A percentile compares a stretch with the other conserved stretches of the same genome.
Evolutionary conservation across 2,797 vertebrate genomes (phyloP).

Genomic region (Buphagus erythrorhynchus): DNA sequence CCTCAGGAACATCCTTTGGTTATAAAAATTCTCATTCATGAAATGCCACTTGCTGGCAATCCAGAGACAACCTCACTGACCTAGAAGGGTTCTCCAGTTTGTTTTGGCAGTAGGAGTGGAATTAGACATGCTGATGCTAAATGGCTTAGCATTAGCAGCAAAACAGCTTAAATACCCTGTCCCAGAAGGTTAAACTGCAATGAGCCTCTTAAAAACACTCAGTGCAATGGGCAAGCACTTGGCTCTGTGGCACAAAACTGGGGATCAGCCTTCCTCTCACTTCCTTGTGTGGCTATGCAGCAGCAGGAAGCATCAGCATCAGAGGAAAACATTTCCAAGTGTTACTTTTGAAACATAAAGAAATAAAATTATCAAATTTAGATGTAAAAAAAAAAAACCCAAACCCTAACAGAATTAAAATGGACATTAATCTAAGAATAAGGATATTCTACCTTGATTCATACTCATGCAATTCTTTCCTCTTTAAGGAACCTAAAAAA

Average conservation of each 20-base stretch:
- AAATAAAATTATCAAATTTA: background rate
- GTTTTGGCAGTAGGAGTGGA: background rate
- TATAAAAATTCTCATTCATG: background rate
- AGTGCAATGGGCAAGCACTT: background rate
- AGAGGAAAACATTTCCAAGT: background rate
- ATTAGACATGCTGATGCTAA: conserved; percentile 26
- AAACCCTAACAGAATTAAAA: background rate
- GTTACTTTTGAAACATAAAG: background rate
- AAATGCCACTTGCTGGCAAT: background rate
- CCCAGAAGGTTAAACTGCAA: conserved; percentile 35
- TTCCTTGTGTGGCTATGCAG: background rate
- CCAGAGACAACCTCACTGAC: background rate
- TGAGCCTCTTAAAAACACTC: background rate
- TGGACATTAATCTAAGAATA: background rate
- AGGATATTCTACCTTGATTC: background rate
- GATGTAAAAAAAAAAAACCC: background rate
- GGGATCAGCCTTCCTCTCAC: background rate
- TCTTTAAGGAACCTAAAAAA: background rate
- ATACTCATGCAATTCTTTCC: background rate
- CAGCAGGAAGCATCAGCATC: background rate
- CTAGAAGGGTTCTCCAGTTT: background rate
- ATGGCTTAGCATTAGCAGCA: conserved; percentile 31
- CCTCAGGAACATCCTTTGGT: background rate
- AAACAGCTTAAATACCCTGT: conserved; percentile 14
- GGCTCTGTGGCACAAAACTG: background rate